Percentiles rank a stretch among this genome's conserved stretches.
Evolutionary conservation across 2,113 vertebrate genomes (phyloP).

Genomic region (Laticauda laticaudata): DNA sequence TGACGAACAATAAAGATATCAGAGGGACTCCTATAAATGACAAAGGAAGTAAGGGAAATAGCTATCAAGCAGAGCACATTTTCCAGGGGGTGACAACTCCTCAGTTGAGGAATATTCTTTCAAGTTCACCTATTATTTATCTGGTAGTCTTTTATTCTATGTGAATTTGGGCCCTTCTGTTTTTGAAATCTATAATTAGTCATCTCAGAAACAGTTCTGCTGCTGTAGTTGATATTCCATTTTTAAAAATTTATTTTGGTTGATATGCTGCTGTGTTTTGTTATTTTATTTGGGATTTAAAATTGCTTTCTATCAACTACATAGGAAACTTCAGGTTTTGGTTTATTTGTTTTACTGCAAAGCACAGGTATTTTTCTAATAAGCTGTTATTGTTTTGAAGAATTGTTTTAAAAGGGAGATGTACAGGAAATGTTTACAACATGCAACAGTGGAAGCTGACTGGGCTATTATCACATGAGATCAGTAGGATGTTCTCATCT

Average conservation of each 20-base stretch:
- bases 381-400: neutral
- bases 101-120: neutral
- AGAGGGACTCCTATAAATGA: neutral
- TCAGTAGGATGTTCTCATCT: neutral
- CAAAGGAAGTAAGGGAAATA: neutral
- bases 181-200: neutral
- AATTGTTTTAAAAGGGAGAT: neutral
- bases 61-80: neutral
- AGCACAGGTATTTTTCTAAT: neutral
- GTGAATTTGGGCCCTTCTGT: neutral
- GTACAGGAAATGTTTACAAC: neutral
- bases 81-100: neutral
- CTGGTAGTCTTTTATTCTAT: neutral
- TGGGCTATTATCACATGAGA: neutral
- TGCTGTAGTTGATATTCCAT: neutral
- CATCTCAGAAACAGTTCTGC: neutral
- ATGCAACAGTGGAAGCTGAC: neutral
- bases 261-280: neutral
- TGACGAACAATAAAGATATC: neutral
- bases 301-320: neutral
- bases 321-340: neutral
- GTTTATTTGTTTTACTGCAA: neutral
- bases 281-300: neutral
- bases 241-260: neutral
- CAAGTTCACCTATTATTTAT: neutral